These are phyloP conservation scores for Cataglyphis cursor DNA, from an alignment of 2,888 invertebrate genomes.

Conservation along the genomic window DNA sequence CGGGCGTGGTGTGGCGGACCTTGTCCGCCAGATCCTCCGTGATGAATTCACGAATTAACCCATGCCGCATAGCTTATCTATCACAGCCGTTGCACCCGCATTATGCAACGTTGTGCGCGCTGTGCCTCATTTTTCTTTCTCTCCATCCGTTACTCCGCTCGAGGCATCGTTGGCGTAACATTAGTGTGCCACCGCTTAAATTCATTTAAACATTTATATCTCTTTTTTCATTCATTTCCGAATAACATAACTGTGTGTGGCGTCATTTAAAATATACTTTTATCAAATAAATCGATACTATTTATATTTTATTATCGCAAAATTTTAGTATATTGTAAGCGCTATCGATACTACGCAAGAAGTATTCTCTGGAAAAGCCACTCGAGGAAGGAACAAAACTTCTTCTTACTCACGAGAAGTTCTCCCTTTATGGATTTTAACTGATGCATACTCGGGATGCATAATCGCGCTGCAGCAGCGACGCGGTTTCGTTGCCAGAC, in stretches of 20 bases:
- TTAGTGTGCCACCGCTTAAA: constrained; percentile 18
- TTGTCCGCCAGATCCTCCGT: constrained; percentile 52
- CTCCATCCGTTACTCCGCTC: constrained; percentile 27
- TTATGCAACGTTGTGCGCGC: constrained; percentile 65
- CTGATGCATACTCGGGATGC: constrained; percentile 35
- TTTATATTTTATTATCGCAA: background rate
- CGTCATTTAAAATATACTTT: constrained; percentile 1
- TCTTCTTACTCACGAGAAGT: background rate
- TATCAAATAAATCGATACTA: background rate
- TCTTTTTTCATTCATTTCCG: background rate
- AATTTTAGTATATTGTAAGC: background rate
- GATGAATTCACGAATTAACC: constrained; percentile 76
- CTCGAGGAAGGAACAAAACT: background rate
- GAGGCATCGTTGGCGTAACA: constrained; percentile 17
- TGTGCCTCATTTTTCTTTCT: constrained; percentile 60
- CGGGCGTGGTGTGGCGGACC: constrained; percentile 43
- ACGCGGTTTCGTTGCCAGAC: background rate
- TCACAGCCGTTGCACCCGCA: constrained; percentile 55
- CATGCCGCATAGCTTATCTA: constrained; percentile 63
- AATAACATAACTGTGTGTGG: background rate
- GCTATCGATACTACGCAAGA: background rate
- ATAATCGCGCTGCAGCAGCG: constrained; percentile 25
- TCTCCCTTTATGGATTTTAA: background rate
- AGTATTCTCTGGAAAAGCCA: background rate
- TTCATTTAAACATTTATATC: background rate